Percentiles rank a stretch among this genome's conserved stretches.
phyloP scores from a whole-genome alignment of 35 echinoderm and acorn worm genomes.

The Anneissia japonica region DNA sequence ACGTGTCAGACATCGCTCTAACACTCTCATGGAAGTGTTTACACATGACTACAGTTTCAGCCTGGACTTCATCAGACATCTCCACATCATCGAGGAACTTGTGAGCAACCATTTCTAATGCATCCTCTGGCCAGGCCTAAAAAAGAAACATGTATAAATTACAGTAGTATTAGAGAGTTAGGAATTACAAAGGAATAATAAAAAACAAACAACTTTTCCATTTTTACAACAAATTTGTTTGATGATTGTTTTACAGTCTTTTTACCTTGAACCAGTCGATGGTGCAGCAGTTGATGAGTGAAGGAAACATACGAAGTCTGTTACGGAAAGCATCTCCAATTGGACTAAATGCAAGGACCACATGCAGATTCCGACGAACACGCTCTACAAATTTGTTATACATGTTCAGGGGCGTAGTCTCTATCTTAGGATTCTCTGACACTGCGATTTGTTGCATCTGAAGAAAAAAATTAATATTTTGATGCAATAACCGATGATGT shows the following conservation, averaged over 20 bases:
- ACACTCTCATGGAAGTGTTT: slow-evolving; percentile 99
- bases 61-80: slow-evolving; percentile 83
- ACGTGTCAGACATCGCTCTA: slow-evolving; percentile 94
- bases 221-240: not conserved
- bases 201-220: too few relatives aligned
- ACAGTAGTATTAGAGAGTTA: not conserved
- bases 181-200: too few relatives aligned
- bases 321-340: slow-evolving; percentile 98
- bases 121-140: slow-evolving; percentile 98
- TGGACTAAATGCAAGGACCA: slow-evolving; percentile 88
- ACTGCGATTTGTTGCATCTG: slow-evolving; percentile 92
- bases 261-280: slow-evolving; percentile 99
- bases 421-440: slow-evolving; percentile 74
- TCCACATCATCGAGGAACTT: slow-evolving; percentile 99
- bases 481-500: not conserved
- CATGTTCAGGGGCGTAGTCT: slow-evolving; percentile 96
- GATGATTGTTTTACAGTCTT: not conserved
- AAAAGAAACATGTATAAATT: not conserved
- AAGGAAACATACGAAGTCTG: slow-evolving; percentile 89
- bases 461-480: not conserved
- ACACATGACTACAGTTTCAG: slow-evolving; percentile 94
- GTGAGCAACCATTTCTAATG: slow-evolving; percentile 90
- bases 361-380: slow-evolving; percentile 76
- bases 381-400: slow-evolving; percentile 95
- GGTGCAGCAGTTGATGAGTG: slow-evolving; percentile 97